Evolutionary conservation across 2,888 invertebrate species (phyloP).

Genomic region (Atrina japonica): DNA sequence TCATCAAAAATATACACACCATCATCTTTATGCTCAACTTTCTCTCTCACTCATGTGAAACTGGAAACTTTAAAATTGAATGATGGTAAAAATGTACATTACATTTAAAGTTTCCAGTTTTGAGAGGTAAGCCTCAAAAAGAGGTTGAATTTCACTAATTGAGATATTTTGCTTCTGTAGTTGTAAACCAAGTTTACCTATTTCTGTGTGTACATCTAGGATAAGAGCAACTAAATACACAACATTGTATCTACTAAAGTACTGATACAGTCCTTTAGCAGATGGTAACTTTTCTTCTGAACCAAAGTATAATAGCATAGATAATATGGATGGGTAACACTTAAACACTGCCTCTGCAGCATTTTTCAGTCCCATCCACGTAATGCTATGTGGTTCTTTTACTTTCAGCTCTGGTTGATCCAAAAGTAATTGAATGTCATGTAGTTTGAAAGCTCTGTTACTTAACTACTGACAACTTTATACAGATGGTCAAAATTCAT

Average conservation of each 20-base stretch:
- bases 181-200: constrained; percentile 32
- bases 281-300: constrained; percentile 34
- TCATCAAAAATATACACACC: constrained; percentile 13
- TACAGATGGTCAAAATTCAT: constrained; percentile 47
- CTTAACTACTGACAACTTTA: constrained; percentile 45
- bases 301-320: constrained; percentile 40
- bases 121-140: constrained; percentile 34
- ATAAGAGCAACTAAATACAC: constrained; percentile 39
- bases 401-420: constrained; percentile 45
- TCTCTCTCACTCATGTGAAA: constrained; percentile 28
- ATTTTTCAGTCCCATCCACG: constrained; percentile 46
- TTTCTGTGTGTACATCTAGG: constrained; percentile 44
- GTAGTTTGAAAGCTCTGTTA: constrained; percentile 31
- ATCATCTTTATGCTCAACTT: constrained; percentile 5
- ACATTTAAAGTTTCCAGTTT: constrained; percentile 21
- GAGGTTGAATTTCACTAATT: constrained; percentile 44
- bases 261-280: constrained; percentile 41
- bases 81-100: too few species aligned
- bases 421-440: constrained; percentile 43
- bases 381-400: constrained; percentile 46
- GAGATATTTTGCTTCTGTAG: constrained; percentile 41
- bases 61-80: too few species aligned
- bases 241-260: constrained; percentile 43
- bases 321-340: constrained; percentile 38
- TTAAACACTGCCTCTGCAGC: constrained; percentile 49